Conservation (phyloP, 2,888 invertebrate genomes). For the Toxonevra muliebris region DNA sequence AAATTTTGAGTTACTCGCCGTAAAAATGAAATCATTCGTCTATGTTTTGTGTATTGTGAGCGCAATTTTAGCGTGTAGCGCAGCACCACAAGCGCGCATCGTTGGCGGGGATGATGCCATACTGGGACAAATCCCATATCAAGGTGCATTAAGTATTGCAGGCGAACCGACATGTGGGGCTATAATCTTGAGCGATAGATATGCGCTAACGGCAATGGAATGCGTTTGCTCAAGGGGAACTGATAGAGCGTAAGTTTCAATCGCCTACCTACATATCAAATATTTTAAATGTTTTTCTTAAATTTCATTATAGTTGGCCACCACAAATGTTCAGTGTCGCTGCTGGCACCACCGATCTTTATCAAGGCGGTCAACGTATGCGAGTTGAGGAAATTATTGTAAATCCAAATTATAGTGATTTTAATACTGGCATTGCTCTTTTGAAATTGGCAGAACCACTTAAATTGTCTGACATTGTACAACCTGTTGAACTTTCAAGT, state of each 20-base stretch:
- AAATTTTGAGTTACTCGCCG: slow-evolving; percentile 17
- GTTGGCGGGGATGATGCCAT: slow-evolving; percentile 60
- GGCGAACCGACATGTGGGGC: slow-evolving; percentile 55
- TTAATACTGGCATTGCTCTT: slow-evolving; percentile 53
- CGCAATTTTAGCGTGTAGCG: slow-evolving; percentile 21
- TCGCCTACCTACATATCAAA: background rate
- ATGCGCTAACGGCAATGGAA: slow-evolving; percentile 57
- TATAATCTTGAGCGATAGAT: slow-evolving; percentile 52
- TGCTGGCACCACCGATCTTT: slow-evolving; percentile 55
- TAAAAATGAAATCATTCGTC: slow-evolving; percentile 23
- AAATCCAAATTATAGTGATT: slow-evolving; percentile 43
- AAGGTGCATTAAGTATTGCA: slow-evolving; percentile 53
- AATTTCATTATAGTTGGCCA: slow-evolving; percentile 45
- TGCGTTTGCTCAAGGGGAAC: slow-evolving; percentile 54
- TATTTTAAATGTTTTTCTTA: background rate
- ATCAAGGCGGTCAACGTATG: slow-evolving; percentile 51
- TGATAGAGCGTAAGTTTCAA: slow-evolving; percentile 49
- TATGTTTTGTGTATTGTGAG: slow-evolving; percentile 8
- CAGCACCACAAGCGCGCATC: slow-evolving; percentile 48
- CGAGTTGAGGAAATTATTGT: slow-evolving; percentile 45
- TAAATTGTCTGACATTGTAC: slow-evolving; percentile 43
- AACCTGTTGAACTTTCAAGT: slow-evolving; percentile 44
- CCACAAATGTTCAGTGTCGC: slow-evolving; percentile 52
- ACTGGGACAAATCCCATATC: slow-evolving; percentile 60
- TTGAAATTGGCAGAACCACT: slow-evolving; percentile 45